Conservation (phyloP, 2,797 vertebrate genomes). For the Poecile montanus region DNA sequence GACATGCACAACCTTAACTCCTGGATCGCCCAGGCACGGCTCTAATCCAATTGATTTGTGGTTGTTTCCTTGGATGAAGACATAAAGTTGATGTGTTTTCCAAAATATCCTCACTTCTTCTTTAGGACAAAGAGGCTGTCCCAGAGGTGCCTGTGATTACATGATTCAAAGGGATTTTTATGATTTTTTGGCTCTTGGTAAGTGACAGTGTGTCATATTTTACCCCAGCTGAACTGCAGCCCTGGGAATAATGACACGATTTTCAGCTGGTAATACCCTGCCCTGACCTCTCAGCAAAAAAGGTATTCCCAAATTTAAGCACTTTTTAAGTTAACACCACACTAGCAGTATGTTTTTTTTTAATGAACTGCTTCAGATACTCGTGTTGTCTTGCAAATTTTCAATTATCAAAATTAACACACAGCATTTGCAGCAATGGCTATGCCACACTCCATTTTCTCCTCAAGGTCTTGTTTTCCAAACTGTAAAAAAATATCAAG, state of each 20-base stretch:
- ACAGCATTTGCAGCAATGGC: neutral
- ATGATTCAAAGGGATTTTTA: slow-evolving; percentile 1
- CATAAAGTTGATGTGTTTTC: slow-evolving; percentile 27
- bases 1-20: slow-evolving; percentile 32
- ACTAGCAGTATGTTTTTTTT: neutral
- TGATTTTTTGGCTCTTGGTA: neutral
- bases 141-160: slow-evolving; percentile 2
- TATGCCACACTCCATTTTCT: neutral
- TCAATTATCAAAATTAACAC: neutral
- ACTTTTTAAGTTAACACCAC: neutral
- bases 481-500: neutral
- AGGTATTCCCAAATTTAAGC: neutral
- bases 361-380: neutral
- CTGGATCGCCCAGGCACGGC: neutral
- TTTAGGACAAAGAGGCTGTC: slow-evolving; percentile 43
- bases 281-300: neutral
- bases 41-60: slow-evolving; percentile 63
- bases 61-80: slow-evolving; percentile 57
- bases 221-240: neutral
- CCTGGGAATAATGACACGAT: neutral
- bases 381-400: neutral
- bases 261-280: neutral
- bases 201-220: neutral
- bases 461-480: neutral
- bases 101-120: slow-evolving; percentile 18